Base-by-base conservation (phyloP, 2,113 vertebrate genomes). In the Salvelinus namaycush region DNA sequence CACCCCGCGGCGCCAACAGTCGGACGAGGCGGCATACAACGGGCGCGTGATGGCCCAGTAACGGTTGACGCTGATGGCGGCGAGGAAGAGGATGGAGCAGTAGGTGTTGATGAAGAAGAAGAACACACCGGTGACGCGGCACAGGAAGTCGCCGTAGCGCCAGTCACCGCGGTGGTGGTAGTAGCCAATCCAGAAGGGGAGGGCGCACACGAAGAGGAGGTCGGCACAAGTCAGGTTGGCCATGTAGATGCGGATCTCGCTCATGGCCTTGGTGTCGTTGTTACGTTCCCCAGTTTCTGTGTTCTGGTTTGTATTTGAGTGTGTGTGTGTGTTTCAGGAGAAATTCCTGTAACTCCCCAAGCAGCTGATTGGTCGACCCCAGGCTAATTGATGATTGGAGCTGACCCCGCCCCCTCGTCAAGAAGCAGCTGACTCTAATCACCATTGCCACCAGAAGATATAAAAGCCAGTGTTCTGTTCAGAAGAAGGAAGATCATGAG, bases 31-130 rank as follows among this genome's bases (percentile, higher is more conserved):
- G 0, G 94, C 94, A 29, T 93, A 92, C 54, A 99, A 92, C 6
- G 98, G 98, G 48, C 76, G 88, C 0, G 95, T 95, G 62, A 99
- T 95, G 0, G 97, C 97, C 91, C 96, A 96, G 91, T 92, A 99
- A 14, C 97, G 94, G 81, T 98, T 99, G 76, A 97, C 91, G 1
- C 96, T 98, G 85, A 99, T 99, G 79, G 96, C 96, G 0, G 86
- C 88, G 8, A 99, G 94, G 85, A 99, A 99, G 64, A 96, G 92
- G 76, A 99, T 90, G 2, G 96, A 97, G 76, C 95, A 90, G 66
- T 99, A 99, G 3, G 92, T 96, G 81, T 99, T 99, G 82, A 99
- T 95, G 65, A 97, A 99, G 87, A 97, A 99, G 87, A 98, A 99
- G 13, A 97, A 80, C 0, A 94, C 88, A 66, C 96, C 97, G 0